Evolutionary conservation across 2,888 invertebrate genomes (phyloP).

Genomic region (Microplitis manilae): DNA sequence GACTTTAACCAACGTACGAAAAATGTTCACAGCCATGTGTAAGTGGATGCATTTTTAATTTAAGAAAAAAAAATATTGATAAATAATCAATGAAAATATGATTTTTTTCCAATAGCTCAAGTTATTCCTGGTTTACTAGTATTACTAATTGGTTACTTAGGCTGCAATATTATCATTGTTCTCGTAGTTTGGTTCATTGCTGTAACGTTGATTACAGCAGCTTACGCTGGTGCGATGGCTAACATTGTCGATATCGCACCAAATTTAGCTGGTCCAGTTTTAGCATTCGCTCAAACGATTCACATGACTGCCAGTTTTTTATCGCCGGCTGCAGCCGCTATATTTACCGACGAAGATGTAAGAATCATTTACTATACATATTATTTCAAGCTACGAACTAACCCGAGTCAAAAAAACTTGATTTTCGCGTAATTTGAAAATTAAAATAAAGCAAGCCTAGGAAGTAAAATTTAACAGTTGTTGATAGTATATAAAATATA

Average conservation of each 20-base stretch:
- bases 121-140: slow-evolving; percentile 80
- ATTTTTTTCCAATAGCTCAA: slow-evolving; percentile 73
- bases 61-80: neutral
- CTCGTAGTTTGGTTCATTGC: slow-evolving; percentile 80
- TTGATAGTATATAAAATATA: too few relatives aligned
- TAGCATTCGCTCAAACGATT: slow-evolving; percentile 84
- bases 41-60: slow-evolving; percentile 54
- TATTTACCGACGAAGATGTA: slow-evolving; percentile 76
- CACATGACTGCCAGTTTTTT: slow-evolving; percentile 84
- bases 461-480: too few relatives aligned
- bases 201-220: slow-evolving; percentile 80
- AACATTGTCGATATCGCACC: slow-evolving; percentile 85
- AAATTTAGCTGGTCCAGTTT: slow-evolving; percentile 82
- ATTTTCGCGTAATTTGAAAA: too few relatives aligned
- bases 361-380: slow-evolving; percentile 53
- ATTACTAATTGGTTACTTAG: slow-evolving; percentile 77
- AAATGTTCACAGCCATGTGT: slow-evolving; percentile 79
- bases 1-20: slow-evolving; percentile 78
- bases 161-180: slow-evolving; percentile 75
- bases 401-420: neutral
- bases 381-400: neutral
- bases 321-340: slow-evolving; percentile 78
- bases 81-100: neutral
- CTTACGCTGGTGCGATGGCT: slow-evolving; percentile 84
- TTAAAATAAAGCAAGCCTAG: too few relatives aligned